A percentile compares a stretch with the other conserved stretches of the same genome.
Conservation (phyloP, 2,113 vertebrate genomes). For the Bothrops jararaca region DNA sequence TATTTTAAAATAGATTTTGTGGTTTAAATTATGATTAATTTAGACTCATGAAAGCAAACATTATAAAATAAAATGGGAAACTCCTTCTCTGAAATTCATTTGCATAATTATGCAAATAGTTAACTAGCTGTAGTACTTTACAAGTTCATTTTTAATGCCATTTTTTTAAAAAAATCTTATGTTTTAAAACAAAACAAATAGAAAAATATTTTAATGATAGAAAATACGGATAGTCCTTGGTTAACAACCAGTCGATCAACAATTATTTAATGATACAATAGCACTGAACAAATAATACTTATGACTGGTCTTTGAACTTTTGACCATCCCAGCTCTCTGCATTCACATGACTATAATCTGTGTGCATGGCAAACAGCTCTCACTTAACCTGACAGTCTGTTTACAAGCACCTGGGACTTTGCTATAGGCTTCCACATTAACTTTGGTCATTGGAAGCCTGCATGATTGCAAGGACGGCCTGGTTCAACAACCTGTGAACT, state of each 20-base stretch:
- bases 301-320: background rate
- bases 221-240: background rate
- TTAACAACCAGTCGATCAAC: background rate
- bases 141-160: background rate
- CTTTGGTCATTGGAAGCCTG: background rate
- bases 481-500: background rate
- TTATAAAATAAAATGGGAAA: background rate
- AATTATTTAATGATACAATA: background rate
- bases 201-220: background rate
- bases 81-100: background rate
- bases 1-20: background rate
- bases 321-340: background rate
- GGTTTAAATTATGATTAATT: background rate
- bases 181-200: background rate
- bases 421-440: background rate
- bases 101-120: background rate
- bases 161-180: background rate
- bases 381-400: background rate
- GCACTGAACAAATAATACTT: background rate
- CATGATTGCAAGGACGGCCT: background rate
- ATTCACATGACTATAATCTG: background rate
- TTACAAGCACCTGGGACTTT: background rate
- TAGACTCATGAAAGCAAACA: background rate
- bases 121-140: background rate
- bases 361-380: background rate